Evolutionary conservation across 2,797 vertebrate species (phyloP).

Genomic region (Aplochiton taeniatus): DNA sequence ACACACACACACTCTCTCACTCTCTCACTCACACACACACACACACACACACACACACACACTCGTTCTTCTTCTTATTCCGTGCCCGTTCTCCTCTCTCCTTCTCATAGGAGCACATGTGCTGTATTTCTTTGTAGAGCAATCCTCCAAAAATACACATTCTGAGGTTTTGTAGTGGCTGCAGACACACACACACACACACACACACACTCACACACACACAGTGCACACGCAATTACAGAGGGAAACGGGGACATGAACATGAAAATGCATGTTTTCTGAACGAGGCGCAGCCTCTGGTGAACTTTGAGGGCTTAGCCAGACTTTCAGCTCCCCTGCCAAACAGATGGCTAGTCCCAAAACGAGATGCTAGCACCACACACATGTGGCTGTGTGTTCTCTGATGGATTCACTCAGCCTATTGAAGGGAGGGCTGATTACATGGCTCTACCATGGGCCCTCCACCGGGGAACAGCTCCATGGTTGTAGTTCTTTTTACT

Average conservation of each 20-base stretch:
- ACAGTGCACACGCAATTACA: slow-evolving; percentile 32
- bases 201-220: slow-evolving; percentile 32
- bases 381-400: slow-evolving; percentile 60
- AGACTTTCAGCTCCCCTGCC: slow-evolving; percentile 60
- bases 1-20: background rate
- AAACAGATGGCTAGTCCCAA: slow-evolving; percentile 72
- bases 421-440: slow-evolving; percentile 57
- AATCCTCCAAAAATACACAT: slow-evolving; percentile 38
- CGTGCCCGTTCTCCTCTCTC: background rate
- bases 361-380: slow-evolving; percentile 63
- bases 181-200: slow-evolving; percentile 34
- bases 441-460: slow-evolving; percentile 47
- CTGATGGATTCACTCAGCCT: slow-evolving; percentile 63
- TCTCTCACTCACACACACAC: background rate
- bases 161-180: slow-evolving; percentile 60
- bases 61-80: background rate
- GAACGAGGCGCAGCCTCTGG: slow-evolving; percentile 64
- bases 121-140: slow-evolving; percentile 19
- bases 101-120: slow-evolving; percentile 12
- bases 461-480: slow-evolving; percentile 52
- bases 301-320: slow-evolving; percentile 55
- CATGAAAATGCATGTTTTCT: slow-evolving; percentile 73
- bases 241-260: slow-evolving; percentile 32
- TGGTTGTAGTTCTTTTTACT: background rate
- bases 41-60: background rate